Evolutionary conservation across 2,113 vertebrate species (phyloP).

Genomic region (Eurypyga helias): DNA sequence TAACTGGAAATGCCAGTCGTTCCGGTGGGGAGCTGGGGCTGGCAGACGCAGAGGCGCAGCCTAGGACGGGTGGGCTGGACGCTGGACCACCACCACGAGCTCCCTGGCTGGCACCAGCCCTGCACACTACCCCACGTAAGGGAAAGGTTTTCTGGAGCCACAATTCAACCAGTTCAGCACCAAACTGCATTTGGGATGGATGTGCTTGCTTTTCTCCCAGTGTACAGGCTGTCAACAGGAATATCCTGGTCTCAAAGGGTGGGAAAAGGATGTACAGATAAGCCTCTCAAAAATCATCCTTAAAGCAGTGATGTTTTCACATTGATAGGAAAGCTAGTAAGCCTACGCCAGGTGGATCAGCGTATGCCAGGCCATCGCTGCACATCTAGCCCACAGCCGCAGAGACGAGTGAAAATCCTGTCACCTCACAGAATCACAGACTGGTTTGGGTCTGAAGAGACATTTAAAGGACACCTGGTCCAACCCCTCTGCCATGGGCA

Average conservation of each 20-base stretch:
- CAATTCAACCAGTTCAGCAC: not conserved
- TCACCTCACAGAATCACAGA: not conserved
- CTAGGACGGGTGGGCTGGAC: not conserved
- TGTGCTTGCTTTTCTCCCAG: not conserved
- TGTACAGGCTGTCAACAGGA: not conserved
- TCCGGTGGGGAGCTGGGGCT: not conserved
- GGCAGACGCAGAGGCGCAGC: not conserved
- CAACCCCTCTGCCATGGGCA: too few species aligned
- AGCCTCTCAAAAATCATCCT: not conserved
- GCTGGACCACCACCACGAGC: not conserved
- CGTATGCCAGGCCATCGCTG: not conserved
- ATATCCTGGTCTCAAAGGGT: not conserved
- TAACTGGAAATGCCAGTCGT: not conserved
- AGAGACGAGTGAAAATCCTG: not conserved
- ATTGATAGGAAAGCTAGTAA: not conserved
- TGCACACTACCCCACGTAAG: not conserved
- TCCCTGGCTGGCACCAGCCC: not conserved
- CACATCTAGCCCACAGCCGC: not conserved
- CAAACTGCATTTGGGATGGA: not conserved
- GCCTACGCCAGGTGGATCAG: not conserved
- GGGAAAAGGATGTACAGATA: not conserved
- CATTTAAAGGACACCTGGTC: too few species aligned
- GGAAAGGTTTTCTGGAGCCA: not conserved
- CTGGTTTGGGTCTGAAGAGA: too few species aligned
- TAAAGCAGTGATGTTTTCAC: not conserved